A percentile compares a stretch with the other conserved stretches of the same genome.
These are phyloP conservation scores for Scomberomorus guttatus DNA, from an alignment of 2,797 vertebrate genomes.

Conservation along the genomic window DNA sequence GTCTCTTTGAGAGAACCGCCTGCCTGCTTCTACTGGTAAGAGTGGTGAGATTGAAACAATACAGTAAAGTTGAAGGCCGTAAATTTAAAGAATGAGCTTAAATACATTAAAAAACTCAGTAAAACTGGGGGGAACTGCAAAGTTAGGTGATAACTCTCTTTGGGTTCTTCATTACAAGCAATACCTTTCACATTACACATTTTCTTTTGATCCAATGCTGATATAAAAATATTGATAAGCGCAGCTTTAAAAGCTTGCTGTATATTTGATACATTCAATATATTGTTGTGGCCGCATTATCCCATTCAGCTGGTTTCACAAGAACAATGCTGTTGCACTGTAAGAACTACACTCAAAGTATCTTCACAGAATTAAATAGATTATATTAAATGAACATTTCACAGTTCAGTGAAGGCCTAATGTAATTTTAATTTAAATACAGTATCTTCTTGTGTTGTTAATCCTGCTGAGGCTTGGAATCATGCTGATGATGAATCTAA, in stretches of 20 bases:
- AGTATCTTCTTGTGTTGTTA: conserved; percentile 23
- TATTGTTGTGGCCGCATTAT: neutral
- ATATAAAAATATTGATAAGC: too few species aligned
- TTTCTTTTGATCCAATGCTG: neutral
- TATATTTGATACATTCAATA: neutral
- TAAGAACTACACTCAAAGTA: neutral
- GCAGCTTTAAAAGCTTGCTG: neutral
- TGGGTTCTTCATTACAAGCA: neutral
- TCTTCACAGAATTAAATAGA: conserved; percentile 11
- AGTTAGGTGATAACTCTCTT: too few species aligned
- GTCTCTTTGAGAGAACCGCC: neutral
- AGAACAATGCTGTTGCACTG: neutral
- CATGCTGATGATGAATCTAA: conserved; percentile 39
- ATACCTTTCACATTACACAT: neutral
- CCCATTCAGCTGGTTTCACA: conserved; percentile 1
- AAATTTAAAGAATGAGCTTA: too few species aligned
- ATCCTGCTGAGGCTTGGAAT: conserved; percentile 39
- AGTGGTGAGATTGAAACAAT: too few species aligned
- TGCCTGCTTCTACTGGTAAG: too few species aligned
- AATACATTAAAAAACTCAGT: too few species aligned
- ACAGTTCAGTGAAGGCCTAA: conserved; percentile 19
- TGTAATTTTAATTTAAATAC: conserved; percentile 31
- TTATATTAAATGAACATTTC: conserved; percentile 23
- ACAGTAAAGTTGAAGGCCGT: too few species aligned
- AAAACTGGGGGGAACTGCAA: too few species aligned